Percentiles rank a stretch among this genome's conserved stretches.
Evolutionary conservation across 2,888 invertebrate species (phyloP).

Genomic region (Prosopocoilus inquinatus): DNA sequence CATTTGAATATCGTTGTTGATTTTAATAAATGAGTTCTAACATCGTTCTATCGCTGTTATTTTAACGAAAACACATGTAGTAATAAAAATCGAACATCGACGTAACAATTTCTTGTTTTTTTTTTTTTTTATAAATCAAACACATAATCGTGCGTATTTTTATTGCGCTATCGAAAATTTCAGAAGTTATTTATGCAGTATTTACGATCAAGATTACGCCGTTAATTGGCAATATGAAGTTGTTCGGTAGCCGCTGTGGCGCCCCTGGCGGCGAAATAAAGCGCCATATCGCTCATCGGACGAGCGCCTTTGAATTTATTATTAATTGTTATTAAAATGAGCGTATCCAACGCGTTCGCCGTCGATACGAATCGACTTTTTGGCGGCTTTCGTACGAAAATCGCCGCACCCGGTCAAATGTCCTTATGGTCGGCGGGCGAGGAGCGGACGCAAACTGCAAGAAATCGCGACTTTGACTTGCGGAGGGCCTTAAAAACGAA

Average conservation of each 20-base stretch:
- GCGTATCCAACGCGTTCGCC: no score
- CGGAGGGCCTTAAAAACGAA: no score
- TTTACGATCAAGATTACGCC: slow-evolving; percentile 24
- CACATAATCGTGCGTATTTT: neutral
- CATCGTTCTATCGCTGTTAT: no score
- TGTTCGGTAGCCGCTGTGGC: slow-evolving; percentile 23
- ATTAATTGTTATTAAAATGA: slow-evolving; percentile 13
- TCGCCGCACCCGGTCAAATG: neutral
- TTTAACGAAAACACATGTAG: no score
- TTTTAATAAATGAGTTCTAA: no score
- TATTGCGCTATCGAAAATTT: neutral
- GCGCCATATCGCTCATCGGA: slow-evolving; percentile 29
- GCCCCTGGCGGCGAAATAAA: slow-evolving; percentile 24
- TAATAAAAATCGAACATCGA: no score
- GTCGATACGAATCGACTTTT: no score
- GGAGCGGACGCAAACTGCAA: no score
- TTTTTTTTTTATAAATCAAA: no score
- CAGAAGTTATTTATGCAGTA: slow-evolving; percentile 19
- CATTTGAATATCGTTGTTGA: no score
- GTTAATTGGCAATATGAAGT: slow-evolving; percentile 27
- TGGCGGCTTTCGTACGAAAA: neutral
- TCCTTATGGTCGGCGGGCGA: neutral
- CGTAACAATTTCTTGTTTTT: no score
- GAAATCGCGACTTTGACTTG: no score
- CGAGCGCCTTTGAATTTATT: slow-evolving; percentile 16